Percentiles rank a stretch among this genome's conserved stretches.
Evolutionary conservation across 2,113 vertebrate genomes (phyloP).

Genomic region (Sardina pilchardus): DNA sequence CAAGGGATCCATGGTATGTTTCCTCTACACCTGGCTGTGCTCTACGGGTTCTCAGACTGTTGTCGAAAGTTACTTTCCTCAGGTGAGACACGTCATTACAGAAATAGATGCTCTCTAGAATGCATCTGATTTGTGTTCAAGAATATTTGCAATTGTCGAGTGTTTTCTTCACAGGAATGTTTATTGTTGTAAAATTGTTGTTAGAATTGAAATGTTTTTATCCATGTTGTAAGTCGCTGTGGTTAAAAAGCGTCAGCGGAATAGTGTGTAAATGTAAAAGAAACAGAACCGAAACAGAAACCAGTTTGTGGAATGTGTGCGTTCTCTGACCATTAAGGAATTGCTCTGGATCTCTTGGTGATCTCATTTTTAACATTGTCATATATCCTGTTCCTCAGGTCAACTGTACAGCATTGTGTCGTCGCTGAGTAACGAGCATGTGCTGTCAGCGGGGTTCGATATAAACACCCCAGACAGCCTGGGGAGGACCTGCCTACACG

Average conservation of each 20-base stretch:
- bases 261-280: too few relatives aligned
- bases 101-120: too few relatives aligned
- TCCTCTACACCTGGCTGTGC: slow-evolving; percentile 89
- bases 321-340: background rate
- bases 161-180: slow-evolving; percentile 76
- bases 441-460: slow-evolving; percentile 82
- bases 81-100: slow-evolving; percentile 69
- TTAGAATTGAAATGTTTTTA: too few relatives aligned
- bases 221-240: too few relatives aligned
- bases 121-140: background rate
- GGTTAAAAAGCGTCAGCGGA: too few relatives aligned
- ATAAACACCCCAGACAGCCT: slow-evolving; percentile 87
- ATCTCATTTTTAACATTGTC: background rate
- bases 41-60: slow-evolving; percentile 94
- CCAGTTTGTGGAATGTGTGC: too few relatives aligned
- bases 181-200: too few relatives aligned
- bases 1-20: slow-evolving; percentile 92
- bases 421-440: slow-evolving; percentile 89
- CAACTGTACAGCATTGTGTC: slow-evolving; percentile 90
- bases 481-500: slow-evolving; percentile 92
- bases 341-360: background rate
- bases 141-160: background rate
- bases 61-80: slow-evolving; percentile 94
- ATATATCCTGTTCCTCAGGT: slow-evolving; percentile 65
- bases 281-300: too few relatives aligned